These are phyloP conservation scores for Cepaea hortensis DNA, from an alignment of 2,888 invertebrate species.

Conservation along the genomic window DNA sequence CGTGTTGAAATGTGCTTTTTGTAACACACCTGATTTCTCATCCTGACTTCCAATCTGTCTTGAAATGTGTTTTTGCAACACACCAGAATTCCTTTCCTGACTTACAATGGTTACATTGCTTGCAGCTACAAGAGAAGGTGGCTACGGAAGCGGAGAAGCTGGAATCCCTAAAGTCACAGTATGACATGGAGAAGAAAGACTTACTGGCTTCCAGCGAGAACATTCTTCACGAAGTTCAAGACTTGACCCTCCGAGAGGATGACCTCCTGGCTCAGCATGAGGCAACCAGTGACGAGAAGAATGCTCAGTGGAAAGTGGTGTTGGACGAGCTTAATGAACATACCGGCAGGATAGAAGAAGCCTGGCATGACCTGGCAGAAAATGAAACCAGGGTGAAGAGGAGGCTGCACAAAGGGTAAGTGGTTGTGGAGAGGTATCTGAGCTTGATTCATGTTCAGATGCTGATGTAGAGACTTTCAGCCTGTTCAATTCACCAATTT, in stretches of 20 bases:
- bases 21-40: too few relatives aligned
- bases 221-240: slow-evolving; percentile 40
- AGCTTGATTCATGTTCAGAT: too few relatives aligned
- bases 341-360: slow-evolving; percentile 45
- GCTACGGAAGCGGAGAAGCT: neutral
- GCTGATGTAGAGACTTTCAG: too few relatives aligned
- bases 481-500: too few relatives aligned
- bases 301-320: slow-evolving; percentile 55
- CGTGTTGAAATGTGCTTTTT: too few relatives aligned
- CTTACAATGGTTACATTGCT: neutral
- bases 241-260: slow-evolving; percentile 35
- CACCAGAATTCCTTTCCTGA: too few relatives aligned
- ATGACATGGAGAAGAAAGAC: slow-evolving; percentile 17
- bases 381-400: slow-evolving; percentile 49
- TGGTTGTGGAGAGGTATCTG: neutral
- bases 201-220: slow-evolving; percentile 21
- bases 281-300: slow-evolving; percentile 48
- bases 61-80: too few relatives aligned
- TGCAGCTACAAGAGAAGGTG: neutral
- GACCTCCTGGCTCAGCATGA: slow-evolving; percentile 42
- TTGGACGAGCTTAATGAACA: slow-evolving; percentile 58
- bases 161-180: slow-evolving; percentile 12
- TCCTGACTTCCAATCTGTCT: too few relatives aligned
- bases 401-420: slow-evolving; percentile 57
- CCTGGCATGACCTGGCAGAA: slow-evolving; percentile 53